phyloP scores from a whole-genome alignment of 1,140 invertebrate genomes.

The Aplysia californica region DNA sequence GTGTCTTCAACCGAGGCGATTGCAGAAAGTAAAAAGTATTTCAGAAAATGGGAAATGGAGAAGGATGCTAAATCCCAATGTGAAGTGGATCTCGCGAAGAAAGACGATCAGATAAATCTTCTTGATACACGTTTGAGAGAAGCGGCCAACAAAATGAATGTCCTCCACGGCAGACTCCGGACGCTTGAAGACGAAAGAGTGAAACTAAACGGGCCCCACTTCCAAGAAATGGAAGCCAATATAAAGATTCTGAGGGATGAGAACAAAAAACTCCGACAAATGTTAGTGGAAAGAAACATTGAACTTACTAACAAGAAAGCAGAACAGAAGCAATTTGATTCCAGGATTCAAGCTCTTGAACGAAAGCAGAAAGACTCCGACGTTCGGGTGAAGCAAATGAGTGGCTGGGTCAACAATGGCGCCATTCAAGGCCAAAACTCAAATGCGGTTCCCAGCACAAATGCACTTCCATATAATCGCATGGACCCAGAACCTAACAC shows the following conservation, averaged over 20 bases:
- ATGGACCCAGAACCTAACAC: neutral
- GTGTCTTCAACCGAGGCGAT: neutral
- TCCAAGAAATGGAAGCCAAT: neutral
- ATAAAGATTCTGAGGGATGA: conserved; percentile 32
- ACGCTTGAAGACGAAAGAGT: conserved; percentile 26
- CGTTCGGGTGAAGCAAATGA: conserved; percentile 30
- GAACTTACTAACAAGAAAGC: conserved; percentile 27
- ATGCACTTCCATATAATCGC: neutral
- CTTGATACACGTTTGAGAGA: conserved; percentile 20
- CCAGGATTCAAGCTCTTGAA: conserved; percentile 29
- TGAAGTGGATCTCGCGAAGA: neutral
- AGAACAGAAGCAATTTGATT: conserved; percentile 19
- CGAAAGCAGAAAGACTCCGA: conserved; percentile 34
- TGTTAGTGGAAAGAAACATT: conserved; percentile 40
- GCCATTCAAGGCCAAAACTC: neutral
- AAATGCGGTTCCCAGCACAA: neutral
- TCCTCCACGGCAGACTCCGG: conserved; percentile 16
- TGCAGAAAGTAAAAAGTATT: conserved; percentile 3
- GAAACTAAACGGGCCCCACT: conserved; percentile 8
- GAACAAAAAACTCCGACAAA: conserved; percentile 36
- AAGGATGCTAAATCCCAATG: conserved; percentile 11
- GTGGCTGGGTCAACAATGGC: conserved; percentile 19
- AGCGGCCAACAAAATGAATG: conserved; percentile 23
- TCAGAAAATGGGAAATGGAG: conserved; percentile 8
- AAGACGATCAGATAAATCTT: conserved; percentile 5